phyloP scores from a whole-genome alignment of 2,113 vertebrate genomes.

The Tachycineta bicolor region DNA sequence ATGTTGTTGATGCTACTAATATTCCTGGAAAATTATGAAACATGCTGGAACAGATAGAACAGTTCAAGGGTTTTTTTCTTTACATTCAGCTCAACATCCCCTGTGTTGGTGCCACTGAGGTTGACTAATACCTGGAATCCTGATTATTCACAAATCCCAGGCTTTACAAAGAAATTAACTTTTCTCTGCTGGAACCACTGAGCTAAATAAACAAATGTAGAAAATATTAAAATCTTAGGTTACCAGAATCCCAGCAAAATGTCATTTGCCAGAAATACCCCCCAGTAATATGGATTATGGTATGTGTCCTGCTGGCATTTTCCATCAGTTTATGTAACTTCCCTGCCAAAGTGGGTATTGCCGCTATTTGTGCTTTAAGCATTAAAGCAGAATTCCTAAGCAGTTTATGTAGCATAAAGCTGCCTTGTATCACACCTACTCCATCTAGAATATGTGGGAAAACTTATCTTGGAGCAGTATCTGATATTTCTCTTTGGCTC shows the following conservation, averaged over 20 bases:
- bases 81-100: not conserved
- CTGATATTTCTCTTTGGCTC: conserved; percentile 4
- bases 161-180: not conserved
- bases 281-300: not conserved
- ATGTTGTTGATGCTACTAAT: not conserved
- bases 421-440: conserved; percentile 29
- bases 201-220: not conserved
- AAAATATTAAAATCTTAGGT: not conserved
- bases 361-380: not conserved
- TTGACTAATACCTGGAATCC: not conserved
- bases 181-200: not conserved
- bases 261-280: not conserved
- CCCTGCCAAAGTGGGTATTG: not conserved
- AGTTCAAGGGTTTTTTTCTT: not conserved
- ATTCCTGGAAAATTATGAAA: not conserved
- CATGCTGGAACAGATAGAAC: not conserved
- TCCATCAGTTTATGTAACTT: not conserved
- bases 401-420: not conserved
- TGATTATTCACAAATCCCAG: not conserved
- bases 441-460: not conserved
- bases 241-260: not conserved
- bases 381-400: not conserved
- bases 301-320: not conserved
- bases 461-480: not conserved
- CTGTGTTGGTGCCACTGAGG: no score